Evolutionary conservation across 2,113 vertebrate genomes (phyloP), one percentile per base, ranked within the genome.

Genomic region (Oncorhynchus kisutch): DNA sequence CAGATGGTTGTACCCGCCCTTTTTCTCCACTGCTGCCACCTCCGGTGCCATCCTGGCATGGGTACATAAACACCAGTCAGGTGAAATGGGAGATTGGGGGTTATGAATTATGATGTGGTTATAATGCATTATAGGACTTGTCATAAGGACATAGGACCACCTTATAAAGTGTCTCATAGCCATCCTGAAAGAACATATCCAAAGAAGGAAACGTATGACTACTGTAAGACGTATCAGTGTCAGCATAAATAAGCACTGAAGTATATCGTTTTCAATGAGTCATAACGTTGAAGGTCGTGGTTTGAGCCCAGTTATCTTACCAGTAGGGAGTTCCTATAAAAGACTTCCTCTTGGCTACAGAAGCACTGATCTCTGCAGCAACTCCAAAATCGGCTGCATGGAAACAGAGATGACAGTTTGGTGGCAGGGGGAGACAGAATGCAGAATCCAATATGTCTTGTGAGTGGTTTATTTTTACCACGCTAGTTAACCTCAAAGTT

Each of bases 301-400:
- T 67, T 67, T 67, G 27, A 6, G 25, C 31, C 16, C 67, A 11
- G 27, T 48, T 70, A 11, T 48, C 86, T 87, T 83, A 95, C 95
- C 95, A 96, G 88, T 96, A 96, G 0, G 95, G 95, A 1, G 95
- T 95, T 75, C 95, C 95, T 5, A 96, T 96, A 65, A 96, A 96
- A 24, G 95, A 96, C 65, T 92, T 95, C 79, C 95, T 91, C 78
- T 96, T 96, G 62, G 94, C 94, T 48, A 95, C 94, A 0, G 95
- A 95, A 0, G 94, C 94, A 0, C 94, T 96, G 86, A 96, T 93
- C 84, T 96, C 94, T 0, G 94, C 95, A 0, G 95, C 94, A 5
- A 96, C 95, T 4, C 95, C 95, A 16, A 96, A 95, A 73, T 96
- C 95, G 27, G 95, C 95, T 96, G 48, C 67, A 54, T 57, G 2